A percentile compares a stretch with the other conserved stretches of the same genome.
Conservation (phyloP, 2,888 invertebrate species). For the Fragum whitleyi region DNA sequence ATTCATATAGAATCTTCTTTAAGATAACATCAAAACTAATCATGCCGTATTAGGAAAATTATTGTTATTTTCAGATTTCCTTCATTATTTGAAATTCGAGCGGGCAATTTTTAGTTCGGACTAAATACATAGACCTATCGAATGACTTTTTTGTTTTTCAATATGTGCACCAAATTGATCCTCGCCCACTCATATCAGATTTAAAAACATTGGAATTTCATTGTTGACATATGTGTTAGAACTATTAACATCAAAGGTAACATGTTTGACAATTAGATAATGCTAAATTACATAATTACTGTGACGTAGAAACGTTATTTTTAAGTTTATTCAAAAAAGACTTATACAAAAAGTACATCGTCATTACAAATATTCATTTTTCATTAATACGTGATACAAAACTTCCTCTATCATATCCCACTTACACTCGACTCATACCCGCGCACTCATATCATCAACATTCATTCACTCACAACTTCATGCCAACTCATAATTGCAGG, state of each 20-base stretch:
- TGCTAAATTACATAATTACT: background rate
- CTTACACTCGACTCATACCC: too few species aligned
- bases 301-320: background rate
- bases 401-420: too few species aligned
- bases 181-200: background rate
- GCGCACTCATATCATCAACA: too few species aligned
- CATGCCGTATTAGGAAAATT: conserved; percentile 4
- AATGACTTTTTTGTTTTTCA: conserved; percentile 3
- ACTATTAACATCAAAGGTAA: conserved; percentile 1
- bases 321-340: too few species aligned
- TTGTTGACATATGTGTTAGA: conserved; percentile 4
- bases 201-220: background rate
- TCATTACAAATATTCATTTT: too few species aligned
- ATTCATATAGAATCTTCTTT: conserved; percentile 6
- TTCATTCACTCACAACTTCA: too few species aligned
- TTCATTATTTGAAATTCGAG: conserved; percentile 8
- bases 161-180: background rate
- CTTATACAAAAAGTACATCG: too few species aligned
- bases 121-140: conserved; percentile 12
- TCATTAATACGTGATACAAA: too few species aligned
- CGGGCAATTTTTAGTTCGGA: conserved; percentile 10
- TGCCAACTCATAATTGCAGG: too few species aligned
- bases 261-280: background rate
- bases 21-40: conserved; percentile 8
- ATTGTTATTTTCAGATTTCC: conserved; percentile 5